Evolutionary conservation across 2,888 invertebrate genomes (phyloP).

Genomic region (Agapetus fuscipes): DNA sequence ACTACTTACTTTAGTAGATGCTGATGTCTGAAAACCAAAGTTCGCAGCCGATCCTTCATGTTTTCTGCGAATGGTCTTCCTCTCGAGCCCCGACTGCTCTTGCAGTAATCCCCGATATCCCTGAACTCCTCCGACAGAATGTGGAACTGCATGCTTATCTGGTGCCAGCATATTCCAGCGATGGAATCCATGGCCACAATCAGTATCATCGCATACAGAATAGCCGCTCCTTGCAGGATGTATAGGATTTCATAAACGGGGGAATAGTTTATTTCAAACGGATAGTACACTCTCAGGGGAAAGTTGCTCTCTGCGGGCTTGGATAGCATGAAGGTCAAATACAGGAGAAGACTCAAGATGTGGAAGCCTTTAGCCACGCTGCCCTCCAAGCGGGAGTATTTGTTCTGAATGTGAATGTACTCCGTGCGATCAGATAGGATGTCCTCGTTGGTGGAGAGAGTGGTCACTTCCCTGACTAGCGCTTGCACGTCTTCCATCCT

Average conservation of each 20-base stretch:
- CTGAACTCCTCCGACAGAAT: slow-evolving; percentile 23
- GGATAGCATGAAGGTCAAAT: slow-evolving; percentile 17
- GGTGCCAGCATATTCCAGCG: slow-evolving; percentile 21
- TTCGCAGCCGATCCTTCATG: slow-evolving; percentile 7
- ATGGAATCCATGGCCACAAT: slow-evolving; percentile 25
- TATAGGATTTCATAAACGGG: slow-evolving; percentile 21
- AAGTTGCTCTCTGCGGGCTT: slow-evolving; percentile 23
- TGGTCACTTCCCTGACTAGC: background rate
- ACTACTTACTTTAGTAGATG: slow-evolving; percentile 4
- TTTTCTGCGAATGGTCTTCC: background rate
- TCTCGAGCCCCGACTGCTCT: background rate
- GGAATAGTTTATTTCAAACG: slow-evolving; percentile 24
- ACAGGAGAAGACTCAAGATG: slow-evolving; percentile 3
- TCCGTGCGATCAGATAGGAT: slow-evolving; percentile 2
- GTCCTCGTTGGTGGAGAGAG: background rate
- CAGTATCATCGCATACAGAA: slow-evolving; percentile 22
- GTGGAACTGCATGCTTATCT: slow-evolving; percentile 23
- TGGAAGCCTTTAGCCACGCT: slow-evolving; percentile 4
- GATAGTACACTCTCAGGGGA: slow-evolving; percentile 26
- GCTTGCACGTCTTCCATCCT: slow-evolving; percentile 4
- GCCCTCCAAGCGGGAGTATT: slow-evolving; percentile 2
- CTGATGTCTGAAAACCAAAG: slow-evolving; percentile 14
- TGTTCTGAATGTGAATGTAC: slow-evolving; percentile 5
- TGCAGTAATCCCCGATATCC: slow-evolving; percentile 3
- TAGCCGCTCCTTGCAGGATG: slow-evolving; percentile 20